A percentile compares a stretch with the other conserved stretches of the same genome.
Conservation (phyloP, 2,888 invertebrate genomes). For the Cantharis nigra region DNA sequence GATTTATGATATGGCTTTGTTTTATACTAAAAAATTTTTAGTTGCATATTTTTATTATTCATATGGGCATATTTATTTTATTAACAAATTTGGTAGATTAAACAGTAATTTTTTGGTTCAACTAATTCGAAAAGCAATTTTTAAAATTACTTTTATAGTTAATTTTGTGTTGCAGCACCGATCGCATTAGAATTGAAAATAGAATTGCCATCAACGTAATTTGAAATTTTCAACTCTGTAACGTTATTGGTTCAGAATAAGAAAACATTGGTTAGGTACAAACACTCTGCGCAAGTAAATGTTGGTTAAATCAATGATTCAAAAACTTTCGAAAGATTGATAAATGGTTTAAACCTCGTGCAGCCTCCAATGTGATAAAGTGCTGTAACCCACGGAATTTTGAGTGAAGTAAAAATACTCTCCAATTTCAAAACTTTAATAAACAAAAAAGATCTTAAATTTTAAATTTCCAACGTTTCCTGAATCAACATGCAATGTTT, state of each 20-base stretch:
- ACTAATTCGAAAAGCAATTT: not conserved
- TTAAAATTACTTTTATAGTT: not conserved
- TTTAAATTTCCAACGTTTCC: not conserved
- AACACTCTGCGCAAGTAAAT: slow-evolving; percentile 26
- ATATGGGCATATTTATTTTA: not conserved
- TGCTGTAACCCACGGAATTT: slow-evolving; percentile 17
- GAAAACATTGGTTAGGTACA: slow-evolving; percentile 16
- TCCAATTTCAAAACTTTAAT: slow-evolving; percentile 16
- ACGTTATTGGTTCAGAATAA: slow-evolving; percentile 16
- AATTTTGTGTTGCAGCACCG: not conserved
- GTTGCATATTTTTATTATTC: not conserved
- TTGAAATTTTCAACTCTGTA: slow-evolving; percentile 7
- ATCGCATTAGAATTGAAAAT: slow-evolving; percentile 19
- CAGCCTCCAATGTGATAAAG: slow-evolving; percentile 25
- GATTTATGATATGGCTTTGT: slow-evolving; percentile 30
- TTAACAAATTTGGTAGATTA: no score
- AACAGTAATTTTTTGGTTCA: no score
- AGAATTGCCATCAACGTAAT: slow-evolving; percentile 3
- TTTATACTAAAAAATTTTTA: slow-evolving; percentile 7
- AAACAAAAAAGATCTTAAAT: slow-evolving; percentile 10
- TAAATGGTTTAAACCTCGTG: slow-evolving; percentile 29
- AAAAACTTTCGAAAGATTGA: slow-evolving; percentile 28
- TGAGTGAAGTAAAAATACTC: slow-evolving; percentile 20
- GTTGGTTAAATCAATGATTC: slow-evolving; percentile 30
- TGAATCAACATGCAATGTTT: not conserved